These are phyloP conservation scores for Pycnonotus jocosus DNA, from an alignment of 2,113 vertebrate species.

Conservation along the genomic window DNA sequence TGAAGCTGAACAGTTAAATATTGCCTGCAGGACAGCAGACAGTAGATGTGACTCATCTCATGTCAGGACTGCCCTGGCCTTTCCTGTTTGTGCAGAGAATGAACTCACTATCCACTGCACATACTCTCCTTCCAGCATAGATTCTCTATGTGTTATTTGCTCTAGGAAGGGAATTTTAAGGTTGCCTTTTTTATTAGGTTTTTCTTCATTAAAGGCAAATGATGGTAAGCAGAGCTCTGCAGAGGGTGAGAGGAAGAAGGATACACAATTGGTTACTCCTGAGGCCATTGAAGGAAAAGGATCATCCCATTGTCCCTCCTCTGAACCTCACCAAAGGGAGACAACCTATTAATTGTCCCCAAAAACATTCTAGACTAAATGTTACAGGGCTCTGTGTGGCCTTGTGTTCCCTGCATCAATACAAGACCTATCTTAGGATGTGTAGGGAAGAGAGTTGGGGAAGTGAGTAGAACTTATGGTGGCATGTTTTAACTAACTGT, in stretches of 20 bases:
- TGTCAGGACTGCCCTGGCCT: not conserved
- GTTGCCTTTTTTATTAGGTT: not conserved
- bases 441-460: accelerated
- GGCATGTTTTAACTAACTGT: not conserved
- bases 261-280: not conserved
- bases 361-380: not conserved
- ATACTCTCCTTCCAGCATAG: not conserved
- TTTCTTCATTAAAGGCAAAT: not conserved
- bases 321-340: not conserved
- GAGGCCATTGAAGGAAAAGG: not conserved
- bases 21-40: not conserved
- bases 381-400: not conserved
- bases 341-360: not conserved
- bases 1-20: not conserved
- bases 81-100: not conserved
- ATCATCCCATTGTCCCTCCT: not conserved
- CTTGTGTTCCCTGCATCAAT: not conserved
- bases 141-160: not conserved
- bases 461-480: not conserved
- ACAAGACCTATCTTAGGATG: accelerated
- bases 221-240: not conserved
- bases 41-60: not conserved
- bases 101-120: not conserved
- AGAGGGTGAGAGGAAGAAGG: not conserved
- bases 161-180: not conserved